These are phyloP conservation scores for Bombus fervidus DNA, from an alignment of 1,140 invertebrate species.

Conservation along the genomic window DNA sequence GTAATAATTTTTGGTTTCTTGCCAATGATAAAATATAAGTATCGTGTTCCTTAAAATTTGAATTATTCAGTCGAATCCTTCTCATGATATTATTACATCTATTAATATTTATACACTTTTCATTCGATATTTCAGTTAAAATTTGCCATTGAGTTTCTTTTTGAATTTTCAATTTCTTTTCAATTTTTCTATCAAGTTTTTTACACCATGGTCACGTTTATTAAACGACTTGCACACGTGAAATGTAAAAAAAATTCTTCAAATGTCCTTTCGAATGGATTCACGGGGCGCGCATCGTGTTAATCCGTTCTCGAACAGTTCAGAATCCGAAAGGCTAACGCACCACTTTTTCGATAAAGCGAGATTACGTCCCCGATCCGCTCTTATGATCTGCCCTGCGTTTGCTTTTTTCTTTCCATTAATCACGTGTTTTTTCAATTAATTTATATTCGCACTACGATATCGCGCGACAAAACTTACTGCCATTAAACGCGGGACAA, in stretches of 20 bases:
- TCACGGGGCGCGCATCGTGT: conserved; percentile 7
- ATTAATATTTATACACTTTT: neutral
- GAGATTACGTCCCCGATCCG: conserved; percentile 61
- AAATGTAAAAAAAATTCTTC: neutral
- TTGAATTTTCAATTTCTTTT: neutral
- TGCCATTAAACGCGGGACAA: conserved; percentile 21
- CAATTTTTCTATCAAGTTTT: neutral
- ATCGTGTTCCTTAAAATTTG: neutral
- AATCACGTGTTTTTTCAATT: conserved; percentile 73
- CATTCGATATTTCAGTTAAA: neutral
- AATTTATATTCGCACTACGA: conserved; percentile 55
- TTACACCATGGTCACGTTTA: neutral
- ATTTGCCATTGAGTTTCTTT: neutral
- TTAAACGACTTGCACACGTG: neutral
- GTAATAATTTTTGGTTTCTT: too few relatives aligned
- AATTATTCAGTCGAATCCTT: neutral
- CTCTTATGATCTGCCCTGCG: conserved; percentile 19
- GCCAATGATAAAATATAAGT: too few relatives aligned
- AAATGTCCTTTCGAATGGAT: neutral
- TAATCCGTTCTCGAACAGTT: conserved; percentile 68
- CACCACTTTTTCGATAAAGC: conserved; percentile 70
- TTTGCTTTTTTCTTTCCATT: conserved; percentile 54
- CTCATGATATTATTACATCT: too few relatives aligned
- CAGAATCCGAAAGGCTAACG: conserved; percentile 71
- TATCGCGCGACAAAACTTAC: conserved; percentile 36